phyloP scores from a whole-genome alignment of 2,113 vertebrate genomes.

The Pterocles gutturalis region DNA sequence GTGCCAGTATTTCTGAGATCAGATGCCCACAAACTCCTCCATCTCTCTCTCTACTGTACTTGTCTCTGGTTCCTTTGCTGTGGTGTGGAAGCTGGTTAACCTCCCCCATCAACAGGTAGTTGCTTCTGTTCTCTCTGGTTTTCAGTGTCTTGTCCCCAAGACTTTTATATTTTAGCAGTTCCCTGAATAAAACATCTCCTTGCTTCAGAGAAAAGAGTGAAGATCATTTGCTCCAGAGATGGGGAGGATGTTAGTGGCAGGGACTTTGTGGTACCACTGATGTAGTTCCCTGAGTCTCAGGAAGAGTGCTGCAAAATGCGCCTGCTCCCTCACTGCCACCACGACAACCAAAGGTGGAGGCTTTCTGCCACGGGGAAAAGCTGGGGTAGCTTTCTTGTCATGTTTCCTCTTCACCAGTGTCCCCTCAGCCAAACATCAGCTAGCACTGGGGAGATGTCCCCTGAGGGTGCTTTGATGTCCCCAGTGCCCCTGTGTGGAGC shows the following conservation, averaged over 20 bases:
- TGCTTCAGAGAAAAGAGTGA: background rate
- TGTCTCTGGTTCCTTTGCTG: background rate
- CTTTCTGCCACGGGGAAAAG: accelerated
- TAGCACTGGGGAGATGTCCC: background rate
- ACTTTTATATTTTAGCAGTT: background rate
- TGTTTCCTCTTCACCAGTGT: background rate
- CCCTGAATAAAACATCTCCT: background rate
- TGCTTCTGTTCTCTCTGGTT: background rate
- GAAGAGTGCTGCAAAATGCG: background rate
- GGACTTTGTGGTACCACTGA: background rate
- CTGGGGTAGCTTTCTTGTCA: background rate
- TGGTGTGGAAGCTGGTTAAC: background rate
- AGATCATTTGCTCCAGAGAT: background rate
- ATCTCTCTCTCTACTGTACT: background rate
- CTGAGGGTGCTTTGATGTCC: background rate
- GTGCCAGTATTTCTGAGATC: background rate
- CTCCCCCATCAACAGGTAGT: background rate
- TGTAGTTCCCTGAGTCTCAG: accelerated
- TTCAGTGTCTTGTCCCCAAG: background rate
- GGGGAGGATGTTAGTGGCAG: background rate
- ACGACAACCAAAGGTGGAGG: background rate
- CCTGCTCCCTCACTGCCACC: background rate
- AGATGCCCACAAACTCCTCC: background rate
- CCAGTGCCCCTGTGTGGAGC: background rate
- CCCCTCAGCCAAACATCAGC: background rate